Percentiles rank a stretch among this genome's conserved stretches.
These are phyloP conservation scores for Bicyclus anynana DNA, from an alignment of 1,140 invertebrate genomes.

Conservation along the genomic window DNA sequence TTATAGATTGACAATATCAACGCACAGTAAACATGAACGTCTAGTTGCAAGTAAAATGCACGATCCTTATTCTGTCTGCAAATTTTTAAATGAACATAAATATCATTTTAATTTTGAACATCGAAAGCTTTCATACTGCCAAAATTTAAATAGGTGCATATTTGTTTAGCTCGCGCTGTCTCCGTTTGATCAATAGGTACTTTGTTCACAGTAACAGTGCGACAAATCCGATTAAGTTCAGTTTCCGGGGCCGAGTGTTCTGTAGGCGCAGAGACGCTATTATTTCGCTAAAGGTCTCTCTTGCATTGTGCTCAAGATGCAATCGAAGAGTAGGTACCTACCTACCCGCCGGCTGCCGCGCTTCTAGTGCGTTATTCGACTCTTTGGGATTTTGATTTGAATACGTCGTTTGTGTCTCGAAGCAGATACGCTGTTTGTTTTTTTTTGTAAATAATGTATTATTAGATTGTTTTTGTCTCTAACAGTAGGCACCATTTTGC, in stretches of 20 bases:
- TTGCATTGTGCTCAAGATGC: slow-evolving; percentile 17
- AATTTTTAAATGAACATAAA: no score
- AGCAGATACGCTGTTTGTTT: neutral
- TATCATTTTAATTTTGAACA: no score
- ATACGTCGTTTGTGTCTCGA: slow-evolving; percentile 3
- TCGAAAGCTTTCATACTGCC: neutral
- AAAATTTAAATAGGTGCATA: neutral
- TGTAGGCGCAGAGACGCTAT: slow-evolving; percentile 13
- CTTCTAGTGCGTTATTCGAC: slow-evolving; percentile 5
- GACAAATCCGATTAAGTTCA: slow-evolving; percentile 26
- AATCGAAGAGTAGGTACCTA: slow-evolving; percentile 12
- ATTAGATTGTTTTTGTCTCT: neutral
- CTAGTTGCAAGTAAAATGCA: no score
- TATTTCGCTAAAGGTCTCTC: slow-evolving; percentile 20
- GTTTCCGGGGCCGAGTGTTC: slow-evolving; percentile 9
- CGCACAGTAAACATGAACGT: no score
- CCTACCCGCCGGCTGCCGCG: neutral
- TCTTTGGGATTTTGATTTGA: slow-evolving; percentile 9
- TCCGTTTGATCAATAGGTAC: slow-evolving; percentile 17
- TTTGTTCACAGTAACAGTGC: slow-evolving; percentile 10
- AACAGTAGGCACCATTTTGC: no score
- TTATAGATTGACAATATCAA: no score
- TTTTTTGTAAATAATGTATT: neutral
- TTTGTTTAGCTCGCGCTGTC: neutral
- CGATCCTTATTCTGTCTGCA: no score